These are phyloP conservation scores for Trachelus tabidus DNA, from an alignment of 2,888 invertebrate species.

Conservation along the genomic window DNA sequence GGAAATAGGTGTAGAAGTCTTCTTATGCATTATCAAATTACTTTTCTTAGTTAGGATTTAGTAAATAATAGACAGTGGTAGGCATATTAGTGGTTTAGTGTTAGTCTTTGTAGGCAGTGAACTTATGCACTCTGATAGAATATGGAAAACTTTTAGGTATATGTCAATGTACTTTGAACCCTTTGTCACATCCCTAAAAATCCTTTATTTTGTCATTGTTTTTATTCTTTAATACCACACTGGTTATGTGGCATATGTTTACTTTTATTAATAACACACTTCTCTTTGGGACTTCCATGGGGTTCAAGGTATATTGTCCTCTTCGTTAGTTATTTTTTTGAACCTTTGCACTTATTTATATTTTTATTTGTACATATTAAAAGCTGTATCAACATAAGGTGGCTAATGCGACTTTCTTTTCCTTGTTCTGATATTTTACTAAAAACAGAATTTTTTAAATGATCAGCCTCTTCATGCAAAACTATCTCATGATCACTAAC, in stretches of 20 bases:
- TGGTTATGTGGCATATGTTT: slow-evolving; percentile 15
- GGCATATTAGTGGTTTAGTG: not conserved
- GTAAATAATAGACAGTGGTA: not conserved
- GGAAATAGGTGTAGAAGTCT: slow-evolving; percentile 44
- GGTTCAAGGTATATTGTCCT: slow-evolving; percentile 40
- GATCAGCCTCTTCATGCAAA: not conserved
- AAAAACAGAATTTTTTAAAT: not conserved
- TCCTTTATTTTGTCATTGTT: slow-evolving; percentile 22
- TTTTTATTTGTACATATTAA: slow-evolving; percentile 21
- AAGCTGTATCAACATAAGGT: slow-evolving; percentile 30
- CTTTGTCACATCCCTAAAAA: slow-evolving; percentile 26
- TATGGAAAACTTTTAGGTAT: slow-evolving; percentile 1
- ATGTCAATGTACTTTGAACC: slow-evolving; percentile 46
- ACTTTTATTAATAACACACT: slow-evolving; percentile 13
- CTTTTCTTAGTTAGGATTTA: slow-evolving; percentile 27
- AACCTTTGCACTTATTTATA: slow-evolving; percentile 9
- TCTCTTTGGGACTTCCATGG: slow-evolving; percentile 26
- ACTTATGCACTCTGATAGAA: slow-evolving; percentile 16
- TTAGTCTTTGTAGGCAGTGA: slow-evolving; percentile 6
- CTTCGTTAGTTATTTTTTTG: slow-evolving; percentile 10
- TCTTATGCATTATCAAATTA: slow-evolving; percentile 52
- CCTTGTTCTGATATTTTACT: not conserved
- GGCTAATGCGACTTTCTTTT: not conserved
- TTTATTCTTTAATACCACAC: slow-evolving; percentile 1
- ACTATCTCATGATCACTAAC: not conserved